Percentiles rank a stretch among this genome's conserved stretches.
phyloP scores from a whole-genome alignment of 2,113 vertebrate species.

The Sebastes schlegelii region DNA sequence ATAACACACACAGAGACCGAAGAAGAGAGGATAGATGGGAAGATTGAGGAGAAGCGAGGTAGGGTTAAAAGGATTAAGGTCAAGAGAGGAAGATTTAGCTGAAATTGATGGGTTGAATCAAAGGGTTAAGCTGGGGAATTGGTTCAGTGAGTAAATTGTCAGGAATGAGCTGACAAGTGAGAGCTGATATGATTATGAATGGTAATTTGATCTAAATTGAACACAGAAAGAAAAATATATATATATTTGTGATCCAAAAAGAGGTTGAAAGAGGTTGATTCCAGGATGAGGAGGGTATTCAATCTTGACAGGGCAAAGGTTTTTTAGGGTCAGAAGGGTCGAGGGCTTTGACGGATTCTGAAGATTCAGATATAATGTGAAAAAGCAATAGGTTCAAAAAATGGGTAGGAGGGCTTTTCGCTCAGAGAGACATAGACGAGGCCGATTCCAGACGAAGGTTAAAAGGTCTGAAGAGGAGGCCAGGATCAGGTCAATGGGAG shows the following conservation, averaged over 20 bases:
- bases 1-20: neutral
- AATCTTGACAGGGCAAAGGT: conserved; percentile 27
- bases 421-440: conserved; percentile 25
- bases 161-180: neutral
- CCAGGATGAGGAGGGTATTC: conserved; percentile 7
- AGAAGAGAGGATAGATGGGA: conserved; percentile 1
- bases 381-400: conserved; percentile 33
- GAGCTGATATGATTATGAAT: conserved; percentile 4
- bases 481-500: conserved; percentile 55
- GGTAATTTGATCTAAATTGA: neutral
- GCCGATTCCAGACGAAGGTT: conserved; percentile 51
- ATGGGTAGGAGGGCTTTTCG: neutral
- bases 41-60: conserved; percentile 11
- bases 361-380: conserved; percentile 40
- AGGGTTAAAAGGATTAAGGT: conserved; percentile 52
- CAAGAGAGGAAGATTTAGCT: conserved; percentile 43
- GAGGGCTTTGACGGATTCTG: conserved; percentile 29
- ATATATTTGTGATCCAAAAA: neutral
- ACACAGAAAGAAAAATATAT: neutral
- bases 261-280: neutral
- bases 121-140: conserved; percentile 33
- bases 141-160: conserved; percentile 14
- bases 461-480: conserved; percentile 48
- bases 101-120: conserved; percentile 35
- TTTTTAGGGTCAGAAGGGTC: conserved; percentile 15